A percentile compares a stretch with the other conserved stretches of the same genome.
phyloP scores from a whole-genome alignment of 2,888 invertebrate species.

The Drosophila longiperda region DNA sequence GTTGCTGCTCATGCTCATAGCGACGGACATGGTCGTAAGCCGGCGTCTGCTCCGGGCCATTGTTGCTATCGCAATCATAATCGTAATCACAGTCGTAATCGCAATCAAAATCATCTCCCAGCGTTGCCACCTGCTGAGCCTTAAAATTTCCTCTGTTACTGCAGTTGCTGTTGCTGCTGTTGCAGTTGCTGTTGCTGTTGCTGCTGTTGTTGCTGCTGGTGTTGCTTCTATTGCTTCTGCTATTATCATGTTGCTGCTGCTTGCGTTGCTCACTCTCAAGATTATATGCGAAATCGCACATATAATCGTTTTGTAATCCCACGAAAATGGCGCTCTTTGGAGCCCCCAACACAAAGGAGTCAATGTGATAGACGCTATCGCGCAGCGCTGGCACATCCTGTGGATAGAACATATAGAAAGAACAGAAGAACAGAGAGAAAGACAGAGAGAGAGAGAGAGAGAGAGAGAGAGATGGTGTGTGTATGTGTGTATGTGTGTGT shows the following conservation, averaged over 20 bases:
- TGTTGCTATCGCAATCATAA: slow-evolving; percentile 48
- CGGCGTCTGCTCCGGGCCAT: slow-evolving; percentile 27
- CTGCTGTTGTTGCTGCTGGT: neutral
- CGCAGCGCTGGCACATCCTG: slow-evolving; percentile 82
- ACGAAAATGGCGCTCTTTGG: slow-evolving; percentile 84
- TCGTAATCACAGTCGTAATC: slow-evolving; percentile 56
- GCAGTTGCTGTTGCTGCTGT: slow-evolving; percentile 18
- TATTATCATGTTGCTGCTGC: slow-evolving; percentile 11
- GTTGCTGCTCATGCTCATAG: slow-evolving; percentile 20
- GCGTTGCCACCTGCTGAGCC: slow-evolving; percentile 25
- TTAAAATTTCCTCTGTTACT: slow-evolving; percentile 27
- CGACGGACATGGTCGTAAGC: slow-evolving; percentile 25
- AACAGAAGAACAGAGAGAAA: slow-evolving; percentile 67
- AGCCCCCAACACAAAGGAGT: slow-evolving; percentile 82
- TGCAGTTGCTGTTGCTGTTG: slow-evolving; percentile 15
- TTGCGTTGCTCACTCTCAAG: slow-evolving; percentile 44
- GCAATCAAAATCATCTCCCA: slow-evolving; percentile 40
- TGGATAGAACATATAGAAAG: slow-evolving; percentile 76
- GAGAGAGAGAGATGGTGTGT: slow-evolving; percentile 20
- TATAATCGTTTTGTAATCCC: slow-evolving; percentile 83
- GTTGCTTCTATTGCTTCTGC: slow-evolving; percentile 7
- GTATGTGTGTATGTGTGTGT: slow-evolving; percentile 1
- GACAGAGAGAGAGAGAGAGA: slow-evolving; percentile 52
- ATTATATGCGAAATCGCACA: slow-evolving; percentile 74
- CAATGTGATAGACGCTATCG: slow-evolving; percentile 83